A percentile compares a stretch with the other conserved stretches of the same genome.
phyloP scores from a whole-genome alignment of 2,888 invertebrate species.

The Caenorhabditis uteleia region DNA sequence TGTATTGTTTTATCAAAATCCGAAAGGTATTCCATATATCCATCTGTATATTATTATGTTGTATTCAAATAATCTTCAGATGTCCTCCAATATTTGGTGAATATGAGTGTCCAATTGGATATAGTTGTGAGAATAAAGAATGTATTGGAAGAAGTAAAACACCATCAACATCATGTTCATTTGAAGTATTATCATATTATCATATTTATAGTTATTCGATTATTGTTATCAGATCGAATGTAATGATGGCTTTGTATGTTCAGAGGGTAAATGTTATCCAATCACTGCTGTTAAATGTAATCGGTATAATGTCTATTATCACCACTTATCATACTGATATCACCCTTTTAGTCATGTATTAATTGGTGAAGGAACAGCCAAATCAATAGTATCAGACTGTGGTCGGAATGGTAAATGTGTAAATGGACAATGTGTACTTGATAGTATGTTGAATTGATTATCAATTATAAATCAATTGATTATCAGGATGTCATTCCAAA shows the following conservation, averaged over 20 bases:
- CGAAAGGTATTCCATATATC: not conserved
- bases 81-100: constrained; percentile 65
- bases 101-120: constrained; percentile 59
- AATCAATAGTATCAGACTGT: constrained; percentile 58
- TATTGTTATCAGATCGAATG: constrained; percentile 51
- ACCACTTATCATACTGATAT: not conserved
- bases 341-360: constrained; percentile 47
- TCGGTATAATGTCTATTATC: constrained; percentile 38
- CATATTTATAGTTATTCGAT: too few species aligned
- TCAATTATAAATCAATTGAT: not conserved
- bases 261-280: constrained; percentile 57
- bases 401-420: constrained; percentile 60
- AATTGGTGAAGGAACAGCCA: constrained; percentile 54
- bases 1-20: not conserved
- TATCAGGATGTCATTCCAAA: constrained; percentile 55
- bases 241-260: constrained; percentile 41
- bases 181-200: constrained; percentile 34
- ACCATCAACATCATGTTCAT: constrained; percentile 46
- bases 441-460: constrained; percentile 41
- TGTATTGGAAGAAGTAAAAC: constrained; percentile 49
- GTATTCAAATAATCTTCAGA: constrained; percentile 8
- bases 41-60: not conserved
- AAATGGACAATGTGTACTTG: constrained; percentile 59
- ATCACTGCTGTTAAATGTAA: constrained; percentile 58
- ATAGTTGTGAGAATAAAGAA: constrained; percentile 50